Evolutionary conservation across 2,888 invertebrate species (phyloP).

Genomic region (Brenthis daphne): DNA sequence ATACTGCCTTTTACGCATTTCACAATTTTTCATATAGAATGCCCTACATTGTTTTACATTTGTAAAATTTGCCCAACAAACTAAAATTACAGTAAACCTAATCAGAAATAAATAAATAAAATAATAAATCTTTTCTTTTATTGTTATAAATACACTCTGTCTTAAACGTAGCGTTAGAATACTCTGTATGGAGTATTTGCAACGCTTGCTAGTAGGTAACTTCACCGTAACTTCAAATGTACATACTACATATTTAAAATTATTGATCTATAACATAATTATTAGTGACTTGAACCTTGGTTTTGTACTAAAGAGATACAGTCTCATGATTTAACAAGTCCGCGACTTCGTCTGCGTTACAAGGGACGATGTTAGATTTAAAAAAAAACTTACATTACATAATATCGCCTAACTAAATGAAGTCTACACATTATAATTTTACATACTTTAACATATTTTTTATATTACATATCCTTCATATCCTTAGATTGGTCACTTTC

Average conservation of each 20-base stretch:
- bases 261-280: constrained; percentile 18
- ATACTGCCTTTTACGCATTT: neutral
- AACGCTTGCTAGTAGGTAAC: constrained; percentile 69
- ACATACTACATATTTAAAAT: constrained; percentile 44
- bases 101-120: constrained; percentile 59
- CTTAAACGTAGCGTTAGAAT: constrained; percentile 43
- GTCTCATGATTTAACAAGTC: constrained; percentile 51
- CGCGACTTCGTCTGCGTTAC: neutral
- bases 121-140: constrained; percentile 52
- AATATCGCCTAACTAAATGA: constrained; percentile 37
- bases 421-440: constrained; percentile 9
- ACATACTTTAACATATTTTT: neutral
- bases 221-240: constrained; percentile 64
- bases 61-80: constrained; percentile 11
- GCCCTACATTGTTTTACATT: constrained; percentile 30
- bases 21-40: constrained; percentile 12
- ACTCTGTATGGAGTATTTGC: constrained; percentile 28
- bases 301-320: constrained; percentile 76
- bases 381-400: constrained; percentile 7
- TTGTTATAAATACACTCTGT: constrained; percentile 69
- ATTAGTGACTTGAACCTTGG: constrained; percentile 40
- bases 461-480: constrained; percentile 42
- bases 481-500: constrained; percentile 67
- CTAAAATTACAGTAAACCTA: constrained; percentile 14
- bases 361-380: constrained; percentile 1